Evolutionary conservation across 2,113 vertebrate genomes (phyloP), one percentile per base, ranked within the genome.

Genomic region (Takifugu flavidus): DNA sequence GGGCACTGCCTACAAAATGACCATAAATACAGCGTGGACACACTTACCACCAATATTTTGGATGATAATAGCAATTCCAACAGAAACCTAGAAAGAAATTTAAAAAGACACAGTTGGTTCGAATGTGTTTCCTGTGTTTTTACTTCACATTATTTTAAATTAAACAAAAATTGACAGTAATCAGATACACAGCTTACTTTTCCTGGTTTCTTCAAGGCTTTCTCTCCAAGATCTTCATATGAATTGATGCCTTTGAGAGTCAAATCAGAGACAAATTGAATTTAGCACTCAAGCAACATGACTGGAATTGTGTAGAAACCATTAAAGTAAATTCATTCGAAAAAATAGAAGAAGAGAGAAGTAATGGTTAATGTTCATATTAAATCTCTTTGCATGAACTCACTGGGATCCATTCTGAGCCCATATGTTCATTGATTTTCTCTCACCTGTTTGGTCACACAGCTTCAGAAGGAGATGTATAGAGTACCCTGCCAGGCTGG

Each of bases 1-100:
- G 74, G 83, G 76, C 76, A 29, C 74, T 56, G 52, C 72, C 66
- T 60, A 75, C 56, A 53, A 27, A 67, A 71, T 53, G 31, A 73
- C 66, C 34, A 25, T 2, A 45, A 4, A 26, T 56, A 49, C 65
- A 70, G 64, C 4, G 0, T 5, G 39, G 46, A 62, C 29, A 4
- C 51, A 77, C 95, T 95, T 93, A 98, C 97, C 96, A 78, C 95
- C 97, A 65, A 96, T 90, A 79, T 97, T 98, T 91, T 99, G 96
- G 82, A 95, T 91, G 56, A 98, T 78, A 89, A 98, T 94, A 45
- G 92, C 91, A 72, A 89, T 77, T 70, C 92, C 96, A 80, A 96
- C 97, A 66, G 95, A 52, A 64, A 95, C 82, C 96, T 98, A 80
- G 20, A 55, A 87, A 69, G 69, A 83, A 83, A n/a, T 67, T 53